Evolutionary conservation across 2,888 invertebrate species (phyloP), one percentile per base, ranked within the genome.

Genomic region (Melipona beecheii): DNA sequence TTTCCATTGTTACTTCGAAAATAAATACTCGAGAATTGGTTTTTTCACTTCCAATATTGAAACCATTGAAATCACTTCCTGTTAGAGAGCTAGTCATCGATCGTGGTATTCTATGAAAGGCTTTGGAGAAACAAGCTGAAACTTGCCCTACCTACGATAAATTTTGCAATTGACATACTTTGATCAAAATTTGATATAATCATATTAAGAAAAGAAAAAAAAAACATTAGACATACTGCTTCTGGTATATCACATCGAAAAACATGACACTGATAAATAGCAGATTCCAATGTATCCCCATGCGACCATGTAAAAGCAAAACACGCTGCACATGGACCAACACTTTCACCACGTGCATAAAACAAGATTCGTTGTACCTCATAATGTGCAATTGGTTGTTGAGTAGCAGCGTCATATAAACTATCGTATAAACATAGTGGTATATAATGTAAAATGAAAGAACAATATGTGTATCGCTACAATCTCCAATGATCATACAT

Each of bases 261-360:
- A 70, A 99, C 98, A 95, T 99, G 99, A 95, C 99, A 99, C 95
- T 99, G 98, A 94, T 99, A 99, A 85, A 99, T 97, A 69, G 98
- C 97, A 1, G 97, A 97, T 95, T 98, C 98, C 89, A 97, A 96
- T 54, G 97, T 97, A 91, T 98, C 98, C 0, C 99, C 99, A 93
- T 98, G 98, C 70, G 98, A 97, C 97, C 98, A 99, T 0, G 99
- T 99, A 95, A 99, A 99, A 15, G 99, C 99, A 95, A 99, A 99
- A 95, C 99, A 99, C n/a, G 98, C 97, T 0, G 97, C 97, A 91
- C 99, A 99, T 0, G 96, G 95, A 31, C 97, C 97, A 69, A 97
- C 97, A 19, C 96, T 96, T 54, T 97, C 96, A 13, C 99, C 99
- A 71, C 98, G 97, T 13, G 98, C 98, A 95, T 99, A 99, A 95